Evolutionary conservation across 2,113 vertebrate species (phyloP), one percentile per base, ranked within the genome.

Genomic region (Zapornia atra): DNA sequence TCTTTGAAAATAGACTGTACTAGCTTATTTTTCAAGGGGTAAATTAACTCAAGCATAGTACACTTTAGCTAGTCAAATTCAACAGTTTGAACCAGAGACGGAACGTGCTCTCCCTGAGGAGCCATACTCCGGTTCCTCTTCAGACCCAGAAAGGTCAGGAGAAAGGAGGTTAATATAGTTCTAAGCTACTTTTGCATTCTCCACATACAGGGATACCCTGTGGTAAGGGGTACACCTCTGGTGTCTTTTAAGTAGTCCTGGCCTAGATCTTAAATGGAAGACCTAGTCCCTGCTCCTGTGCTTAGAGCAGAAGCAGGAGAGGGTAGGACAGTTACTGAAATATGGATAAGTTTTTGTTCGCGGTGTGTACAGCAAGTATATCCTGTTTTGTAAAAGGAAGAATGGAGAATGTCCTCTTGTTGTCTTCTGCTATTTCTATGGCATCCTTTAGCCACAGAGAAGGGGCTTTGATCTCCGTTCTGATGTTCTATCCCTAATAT

Each of bases 51-150:
- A 17, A 29, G 26, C 9, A 9, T 12, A 9, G 25, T 56, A 25
- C 48, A 26, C 16, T 61, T 40, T 11, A 22, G 36, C 38, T 80
- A 42, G 38, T 15, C 22, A 65, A 42, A 40, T 26, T 13, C 31
- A 50, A 54, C 22, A 8, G 25, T 44, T 66, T 56, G 40, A 54
- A 21, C 15, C 15, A 11, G 34, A 38, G 33, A 16, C n/a, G 20
- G 57, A 54, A 36, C 28, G 10, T 46, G 26, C 68, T 64, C 9
- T n/a, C 83, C 75, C 11, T 68, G 64, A 61, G 63, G 34, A 75
- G 14, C n/a, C 9, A 2, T 34, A 8, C 4, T 40, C n/a, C 44
- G 51, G 4, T 16, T 88, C 25, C 25, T 46, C 6, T 0, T 64
- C 51, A 78, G 51, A 34, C 10, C 6, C 38, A 44, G 51, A 63